phyloP scores from a whole-genome alignment of 1,140 invertebrate species.

The Drosophila chauvacae region DNA sequence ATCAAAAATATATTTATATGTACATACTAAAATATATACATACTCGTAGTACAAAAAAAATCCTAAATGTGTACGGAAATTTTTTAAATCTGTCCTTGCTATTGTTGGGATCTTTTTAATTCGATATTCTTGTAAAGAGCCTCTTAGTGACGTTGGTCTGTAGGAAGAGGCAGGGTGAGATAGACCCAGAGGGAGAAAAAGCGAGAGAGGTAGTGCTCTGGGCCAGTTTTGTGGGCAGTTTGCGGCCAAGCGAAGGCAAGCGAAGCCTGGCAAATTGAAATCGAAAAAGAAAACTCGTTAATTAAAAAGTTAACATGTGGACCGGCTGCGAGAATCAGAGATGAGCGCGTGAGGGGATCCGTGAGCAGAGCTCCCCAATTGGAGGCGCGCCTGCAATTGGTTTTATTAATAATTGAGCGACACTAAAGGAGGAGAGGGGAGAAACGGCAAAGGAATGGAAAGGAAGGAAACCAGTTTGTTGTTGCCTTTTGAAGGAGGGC shows the following conservation, averaged over 20 bases:
- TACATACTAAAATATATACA: no score
- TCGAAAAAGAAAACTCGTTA: constrained; percentile 84
- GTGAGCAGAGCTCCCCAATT: constrained; percentile 14
- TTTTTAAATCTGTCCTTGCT: background rate
- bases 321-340: constrained; percentile 30
- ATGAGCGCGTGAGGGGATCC: constrained; percentile 26
- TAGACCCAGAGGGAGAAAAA: background rate
- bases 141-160: constrained; percentile 8
- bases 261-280: constrained; percentile 78
- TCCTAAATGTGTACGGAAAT: background rate
- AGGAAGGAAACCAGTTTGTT: constrained; percentile 41
- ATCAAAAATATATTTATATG: background rate
- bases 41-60: background rate
- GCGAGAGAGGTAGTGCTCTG: constrained; percentile 29
- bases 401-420: constrained; percentile 76
- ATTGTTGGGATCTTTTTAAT: background rate
- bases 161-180: constrained; percentile 14
- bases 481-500: constrained; percentile 55
- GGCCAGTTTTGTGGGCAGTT: constrained; percentile 73
- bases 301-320: constrained; percentile 83
- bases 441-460: constrained; percentile 17
- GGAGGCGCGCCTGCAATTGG: constrained; percentile 55
- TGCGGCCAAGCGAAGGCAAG: constrained; percentile 32
- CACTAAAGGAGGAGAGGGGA: constrained; percentile 1
- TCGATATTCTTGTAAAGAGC: background rate